phyloP scores from a whole-genome alignment of 2,888 invertebrate genomes.

The Archaeoteleia sp. region DNA sequence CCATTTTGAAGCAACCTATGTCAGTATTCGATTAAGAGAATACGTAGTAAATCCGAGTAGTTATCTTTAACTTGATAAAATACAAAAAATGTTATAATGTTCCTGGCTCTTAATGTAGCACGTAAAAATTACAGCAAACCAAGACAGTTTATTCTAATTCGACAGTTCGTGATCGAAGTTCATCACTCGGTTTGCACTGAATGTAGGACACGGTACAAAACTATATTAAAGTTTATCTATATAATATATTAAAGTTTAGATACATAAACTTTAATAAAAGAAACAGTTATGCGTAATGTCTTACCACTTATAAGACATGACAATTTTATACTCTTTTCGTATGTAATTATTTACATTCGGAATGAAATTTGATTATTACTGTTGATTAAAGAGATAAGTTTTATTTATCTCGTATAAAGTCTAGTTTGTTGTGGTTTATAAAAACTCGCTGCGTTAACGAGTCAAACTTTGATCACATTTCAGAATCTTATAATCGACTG shows the following conservation, averaged over 20 bases:
- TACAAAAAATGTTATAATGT: slow-evolving; percentile 6
- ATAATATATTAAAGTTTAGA: too few species aligned
- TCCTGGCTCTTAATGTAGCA: slow-evolving; percentile 19
- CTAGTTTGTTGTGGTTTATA: background rate
- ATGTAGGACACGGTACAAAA: too few species aligned
- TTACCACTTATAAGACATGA: too few species aligned
- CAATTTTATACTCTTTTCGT: too few species aligned
- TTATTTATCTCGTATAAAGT: slow-evolving; percentile 6
- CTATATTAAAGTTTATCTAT: too few species aligned
- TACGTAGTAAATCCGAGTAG: slow-evolving; percentile 11
- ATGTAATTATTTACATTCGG: too few species aligned
- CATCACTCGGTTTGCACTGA: too few species aligned
- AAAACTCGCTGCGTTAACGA: background rate
- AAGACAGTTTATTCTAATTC: too few species aligned
- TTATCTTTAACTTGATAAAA: slow-evolving; percentile 8
- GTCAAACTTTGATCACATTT: slow-evolving; percentile 1
- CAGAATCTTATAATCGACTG: slow-evolving; percentile 6
- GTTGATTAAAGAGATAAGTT: background rate
- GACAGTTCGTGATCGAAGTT: too few species aligned
- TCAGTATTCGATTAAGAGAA: slow-evolving; percentile 36
- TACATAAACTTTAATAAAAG: too few species aligned
- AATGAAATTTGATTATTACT: too few species aligned
- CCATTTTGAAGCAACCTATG: slow-evolving; percentile 19
- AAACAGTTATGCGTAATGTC: too few species aligned
- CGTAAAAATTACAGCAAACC: slow-evolving; percentile 2